A percentile compares a stretch with the other conserved stretches of the same genome.
phyloP scores from a whole-genome alignment of 2,888 invertebrate species.

The Strigamia transsilvanica region DNA sequence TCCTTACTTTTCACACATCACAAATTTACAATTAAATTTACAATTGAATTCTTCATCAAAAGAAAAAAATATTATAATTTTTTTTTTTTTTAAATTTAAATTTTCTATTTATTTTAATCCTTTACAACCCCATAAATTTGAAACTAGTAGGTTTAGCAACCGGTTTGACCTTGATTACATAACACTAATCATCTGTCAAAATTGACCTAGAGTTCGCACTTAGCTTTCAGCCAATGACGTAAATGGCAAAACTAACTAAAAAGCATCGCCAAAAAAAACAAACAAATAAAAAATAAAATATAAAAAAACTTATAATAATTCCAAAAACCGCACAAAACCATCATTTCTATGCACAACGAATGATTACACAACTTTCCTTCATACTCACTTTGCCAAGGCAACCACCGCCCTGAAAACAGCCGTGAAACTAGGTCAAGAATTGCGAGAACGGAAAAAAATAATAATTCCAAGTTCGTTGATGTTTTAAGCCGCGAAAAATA shows the following conservation, averaged over 20 bases:
- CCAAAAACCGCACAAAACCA: not conserved
- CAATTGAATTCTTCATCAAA: no score
- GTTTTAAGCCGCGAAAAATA: not conserved
- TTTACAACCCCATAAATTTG: not conserved
- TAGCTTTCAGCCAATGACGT: constrained; percentile 24
- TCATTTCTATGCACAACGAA: not conserved
- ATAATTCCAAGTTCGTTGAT: not conserved
- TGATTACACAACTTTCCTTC: not conserved
- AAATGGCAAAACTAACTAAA: not conserved
- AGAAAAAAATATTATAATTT: no score
- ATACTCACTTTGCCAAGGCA: not conserved
- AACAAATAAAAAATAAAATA: not conserved
- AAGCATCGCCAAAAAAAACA: not conserved
- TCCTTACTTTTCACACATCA: no score
- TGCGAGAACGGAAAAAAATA: not conserved
- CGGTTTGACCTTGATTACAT: constrained; percentile 38
- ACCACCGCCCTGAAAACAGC: constrained; percentile 15
- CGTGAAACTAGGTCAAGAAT: constrained; percentile 13
- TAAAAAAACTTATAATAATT: not conserved
- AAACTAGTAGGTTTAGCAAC: not conserved
- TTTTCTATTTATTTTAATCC: not conserved
- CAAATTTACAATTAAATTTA: no score
- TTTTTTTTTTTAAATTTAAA: not conserved
- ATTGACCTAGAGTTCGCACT: constrained; percentile 29
- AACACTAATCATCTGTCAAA: constrained; percentile 34